Evolutionary conservation across 2,113 vertebrate species (phyloP).

Genomic region (Pristiophorus japonicus): DNA sequence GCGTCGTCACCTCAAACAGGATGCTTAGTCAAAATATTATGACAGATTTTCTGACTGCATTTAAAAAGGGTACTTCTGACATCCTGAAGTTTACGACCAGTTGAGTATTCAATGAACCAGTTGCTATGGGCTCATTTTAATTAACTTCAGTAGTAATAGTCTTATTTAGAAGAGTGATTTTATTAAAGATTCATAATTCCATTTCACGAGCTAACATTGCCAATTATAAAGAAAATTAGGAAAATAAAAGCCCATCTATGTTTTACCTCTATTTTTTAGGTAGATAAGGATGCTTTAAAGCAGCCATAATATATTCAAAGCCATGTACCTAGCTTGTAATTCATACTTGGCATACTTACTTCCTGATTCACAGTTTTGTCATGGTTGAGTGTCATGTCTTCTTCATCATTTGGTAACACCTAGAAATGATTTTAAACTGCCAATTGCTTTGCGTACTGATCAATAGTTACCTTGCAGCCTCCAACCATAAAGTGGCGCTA

Average conservation of each 20-base stretch:
- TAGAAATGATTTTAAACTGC: background rate
- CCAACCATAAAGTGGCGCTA: no score
- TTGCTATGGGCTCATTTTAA: background rate
- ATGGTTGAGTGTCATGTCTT: background rate
- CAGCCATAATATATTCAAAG: background rate
- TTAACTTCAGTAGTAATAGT: background rate
- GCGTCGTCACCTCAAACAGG: background rate
- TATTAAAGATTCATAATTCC: background rate
- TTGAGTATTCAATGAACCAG: slow-evolving; percentile 1
- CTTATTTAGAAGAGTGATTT: background rate
- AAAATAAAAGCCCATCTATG: background rate
- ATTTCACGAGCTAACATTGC: background rate
- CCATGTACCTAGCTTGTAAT: background rate
- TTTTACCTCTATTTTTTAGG: background rate
- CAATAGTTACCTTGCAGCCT: background rate
- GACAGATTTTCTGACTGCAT: background rate
- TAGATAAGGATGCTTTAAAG: background rate
- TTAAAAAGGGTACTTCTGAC: background rate
- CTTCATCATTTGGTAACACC: background rate
- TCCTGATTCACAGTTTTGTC: background rate
- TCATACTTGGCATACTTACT: background rate
- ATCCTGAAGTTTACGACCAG: background rate
- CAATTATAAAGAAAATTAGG: background rate
- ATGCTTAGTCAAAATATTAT: background rate
- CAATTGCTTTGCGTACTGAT: background rate